phyloP scores from a whole-genome alignment of 2,888 invertebrate species.

The Tinea semifulvella region DNA sequence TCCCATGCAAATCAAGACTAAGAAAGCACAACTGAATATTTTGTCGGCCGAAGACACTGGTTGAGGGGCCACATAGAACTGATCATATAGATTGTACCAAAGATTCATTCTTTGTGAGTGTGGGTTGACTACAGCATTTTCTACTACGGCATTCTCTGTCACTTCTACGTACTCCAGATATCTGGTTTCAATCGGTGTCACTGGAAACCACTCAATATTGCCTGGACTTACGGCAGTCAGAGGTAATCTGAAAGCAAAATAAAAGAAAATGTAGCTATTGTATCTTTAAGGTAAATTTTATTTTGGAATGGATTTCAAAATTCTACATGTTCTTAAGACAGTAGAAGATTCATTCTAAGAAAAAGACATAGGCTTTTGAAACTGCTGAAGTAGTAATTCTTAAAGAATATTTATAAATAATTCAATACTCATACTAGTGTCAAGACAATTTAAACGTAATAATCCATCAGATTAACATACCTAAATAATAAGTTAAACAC shows the following conservation, averaged over 20 bases:
- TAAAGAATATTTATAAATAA: no score
- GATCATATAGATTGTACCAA: constrained; percentile 31
- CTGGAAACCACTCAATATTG: constrained; percentile 24
- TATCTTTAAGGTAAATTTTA: no score
- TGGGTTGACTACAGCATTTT: constrained; percentile 29
- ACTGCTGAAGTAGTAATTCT: no score
- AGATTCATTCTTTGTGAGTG: constrained; percentile 30
- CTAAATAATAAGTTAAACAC: no score
- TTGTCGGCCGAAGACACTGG: constrained; percentile 25
- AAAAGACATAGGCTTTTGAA: no score
- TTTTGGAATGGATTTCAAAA: no score
- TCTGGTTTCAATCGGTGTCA: constrained; percentile 22
- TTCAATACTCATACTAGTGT: no score
- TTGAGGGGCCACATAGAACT: constrained; percentile 30
- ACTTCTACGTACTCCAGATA: constrained; percentile 26
- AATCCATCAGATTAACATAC: no score
- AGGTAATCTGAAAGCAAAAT: neutral
- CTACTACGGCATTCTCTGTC: constrained; percentile 18
- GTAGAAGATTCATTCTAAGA: no score
- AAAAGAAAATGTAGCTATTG: no score
- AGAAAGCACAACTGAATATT: constrained; percentile 21
- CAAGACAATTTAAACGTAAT: no score
- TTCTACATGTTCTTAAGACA: no score
- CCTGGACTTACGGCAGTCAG: neutral
- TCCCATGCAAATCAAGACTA: constrained; percentile 19